Conservation (phyloP, 2,113 vertebrate genomes). For the Alligator mississippiensis region DNA sequence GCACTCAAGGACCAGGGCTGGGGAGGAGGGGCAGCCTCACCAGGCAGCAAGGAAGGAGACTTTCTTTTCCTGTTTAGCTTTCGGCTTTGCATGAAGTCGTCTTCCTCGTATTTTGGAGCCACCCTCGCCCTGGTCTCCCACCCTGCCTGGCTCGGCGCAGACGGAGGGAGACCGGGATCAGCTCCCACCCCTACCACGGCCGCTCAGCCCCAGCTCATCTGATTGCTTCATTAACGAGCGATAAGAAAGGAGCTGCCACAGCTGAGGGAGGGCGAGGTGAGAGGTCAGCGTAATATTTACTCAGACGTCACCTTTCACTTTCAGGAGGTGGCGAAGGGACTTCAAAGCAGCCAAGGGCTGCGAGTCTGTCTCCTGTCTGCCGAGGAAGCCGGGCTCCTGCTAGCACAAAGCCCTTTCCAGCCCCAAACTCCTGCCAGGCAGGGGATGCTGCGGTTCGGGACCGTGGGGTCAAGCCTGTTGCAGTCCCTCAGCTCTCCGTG, state of each 20-base stretch:
- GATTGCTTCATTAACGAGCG: not conserved
- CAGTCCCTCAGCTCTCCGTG: no score
- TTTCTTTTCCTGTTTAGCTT: not conserved
- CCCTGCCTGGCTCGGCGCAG: not conserved
- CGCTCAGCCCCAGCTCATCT: accelerated
- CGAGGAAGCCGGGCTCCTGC: not conserved
- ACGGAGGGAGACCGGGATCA: not conserved
- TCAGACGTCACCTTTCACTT: slow-evolving; percentile 77
- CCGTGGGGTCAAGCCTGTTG: no score
- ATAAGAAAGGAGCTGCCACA: not conserved
- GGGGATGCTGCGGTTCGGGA: not conserved
- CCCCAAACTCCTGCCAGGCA: not conserved
- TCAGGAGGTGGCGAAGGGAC: slow-evolving; percentile 61
- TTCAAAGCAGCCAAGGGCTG: slow-evolving; percentile 66
- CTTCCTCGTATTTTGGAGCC: accelerated
- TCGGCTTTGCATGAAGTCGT: not conserved
- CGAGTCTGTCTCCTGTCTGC: not conserved
- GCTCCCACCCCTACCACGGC: not conserved
- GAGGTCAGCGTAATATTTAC: slow-evolving; percentile 80
- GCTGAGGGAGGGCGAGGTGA: slow-evolving; percentile 59
- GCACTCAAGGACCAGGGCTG: accelerated
- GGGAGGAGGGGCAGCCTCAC: not conserved
- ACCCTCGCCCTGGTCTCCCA: accelerated
- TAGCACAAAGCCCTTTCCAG: not conserved
- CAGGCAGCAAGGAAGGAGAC: not conserved